A percentile compares a stretch with the other conserved stretches of the same genome.
phyloP scores from a whole-genome alignment of 2,888 invertebrate genomes.

The Campopleginae sp. region DNA sequence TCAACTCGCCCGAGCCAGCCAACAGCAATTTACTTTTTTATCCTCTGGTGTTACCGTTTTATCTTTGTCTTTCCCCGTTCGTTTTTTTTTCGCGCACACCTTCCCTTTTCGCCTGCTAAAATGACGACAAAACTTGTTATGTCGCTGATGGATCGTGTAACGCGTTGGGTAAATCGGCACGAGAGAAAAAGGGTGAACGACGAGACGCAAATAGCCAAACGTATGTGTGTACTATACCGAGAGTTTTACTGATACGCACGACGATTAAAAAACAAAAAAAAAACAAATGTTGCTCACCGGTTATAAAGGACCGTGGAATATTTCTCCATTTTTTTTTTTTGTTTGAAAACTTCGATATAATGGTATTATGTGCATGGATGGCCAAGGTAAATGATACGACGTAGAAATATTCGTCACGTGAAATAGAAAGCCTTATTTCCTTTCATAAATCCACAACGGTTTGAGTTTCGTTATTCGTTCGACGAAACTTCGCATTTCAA shows the following conservation, averaged over 20 bases:
- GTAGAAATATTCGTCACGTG: conserved; percentile 6
- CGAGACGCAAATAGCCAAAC: conserved; percentile 4
- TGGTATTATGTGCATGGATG: conserved; percentile 5
- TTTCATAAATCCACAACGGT: background rate
- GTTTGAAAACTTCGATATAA: conserved; percentile 12
- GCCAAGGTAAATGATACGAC: background rate
- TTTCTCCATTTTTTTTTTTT: conserved; percentile 17
- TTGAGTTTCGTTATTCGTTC: background rate
- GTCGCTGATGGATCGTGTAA: conserved; percentile 53
- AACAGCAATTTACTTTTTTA: conserved; percentile 71
- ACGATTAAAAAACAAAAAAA: conserved; percentile 1
- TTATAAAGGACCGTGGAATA: conserved; percentile 17
- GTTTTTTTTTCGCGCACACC: conserved; percentile 47
- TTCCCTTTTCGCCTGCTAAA: conserved; percentile 46
- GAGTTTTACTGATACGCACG: conserved; percentile 34
- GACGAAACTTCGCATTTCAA: background rate
- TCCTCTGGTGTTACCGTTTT: conserved; percentile 46
- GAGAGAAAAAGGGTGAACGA: conserved; percentile 6
- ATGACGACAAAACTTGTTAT: conserved; percentile 57
- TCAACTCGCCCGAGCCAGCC: conserved; percentile 67
- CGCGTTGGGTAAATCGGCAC: conserved; percentile 40
- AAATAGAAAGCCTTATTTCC: conserved; percentile 6
- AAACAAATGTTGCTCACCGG: conserved; percentile 29
- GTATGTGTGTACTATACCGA: conserved; percentile 7
- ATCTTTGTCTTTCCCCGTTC: conserved; percentile 18